Percentiles rank a stretch among this genome's conserved stretches.
These are phyloP conservation scores for Paradisaea rubra DNA, from an alignment of 2,113 vertebrate species.

Conservation along the genomic window DNA sequence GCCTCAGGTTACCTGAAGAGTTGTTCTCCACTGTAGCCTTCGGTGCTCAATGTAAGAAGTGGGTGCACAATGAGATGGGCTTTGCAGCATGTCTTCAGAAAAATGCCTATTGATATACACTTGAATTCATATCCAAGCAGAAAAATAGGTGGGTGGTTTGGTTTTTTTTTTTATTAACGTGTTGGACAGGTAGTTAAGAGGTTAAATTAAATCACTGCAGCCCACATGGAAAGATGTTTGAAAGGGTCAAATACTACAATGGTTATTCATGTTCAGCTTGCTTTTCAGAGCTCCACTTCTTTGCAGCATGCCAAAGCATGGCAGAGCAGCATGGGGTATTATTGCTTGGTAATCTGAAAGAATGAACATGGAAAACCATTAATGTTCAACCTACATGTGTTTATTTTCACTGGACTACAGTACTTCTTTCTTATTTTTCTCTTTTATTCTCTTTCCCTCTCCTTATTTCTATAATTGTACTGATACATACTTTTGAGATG, in stretches of 20 bases:
- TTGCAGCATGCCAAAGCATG: slow-evolving; percentile 74
- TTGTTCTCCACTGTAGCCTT: neutral
- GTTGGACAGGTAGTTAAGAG: neutral
- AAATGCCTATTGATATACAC: neutral
- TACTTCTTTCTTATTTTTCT: slow-evolving; percentile 86
- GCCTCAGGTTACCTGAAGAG: neutral
- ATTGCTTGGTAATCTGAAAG: slow-evolving; percentile 62
- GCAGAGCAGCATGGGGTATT: slow-evolving; percentile 68
- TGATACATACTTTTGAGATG: slow-evolving; percentile 65
- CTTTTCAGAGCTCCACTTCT: slow-evolving; percentile 68
- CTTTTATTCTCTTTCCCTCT: slow-evolving; percentile 81
- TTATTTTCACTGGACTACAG: slow-evolving; percentile 74
- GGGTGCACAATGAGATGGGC: neutral
- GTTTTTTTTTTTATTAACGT: neutral
- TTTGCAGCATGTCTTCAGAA: neutral
- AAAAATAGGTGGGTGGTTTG: neutral
- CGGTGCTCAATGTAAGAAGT: neutral
- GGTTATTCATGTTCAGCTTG: slow-evolving; percentile 80
- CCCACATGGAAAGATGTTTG: slow-evolving; percentile 56
- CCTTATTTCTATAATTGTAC: slow-evolving; percentile 73
- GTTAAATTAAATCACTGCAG: neutral
- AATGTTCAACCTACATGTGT: slow-evolving; percentile 74
- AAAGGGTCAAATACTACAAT: slow-evolving; percentile 77
- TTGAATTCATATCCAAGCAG: neutral
- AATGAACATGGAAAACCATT: slow-evolving; percentile 82